Percentiles rank a stretch among this genome's conserved stretches.
Evolutionary conservation across 2,113 vertebrate genomes (phyloP).

Genomic region (Bufo gargarizans): DNA sequence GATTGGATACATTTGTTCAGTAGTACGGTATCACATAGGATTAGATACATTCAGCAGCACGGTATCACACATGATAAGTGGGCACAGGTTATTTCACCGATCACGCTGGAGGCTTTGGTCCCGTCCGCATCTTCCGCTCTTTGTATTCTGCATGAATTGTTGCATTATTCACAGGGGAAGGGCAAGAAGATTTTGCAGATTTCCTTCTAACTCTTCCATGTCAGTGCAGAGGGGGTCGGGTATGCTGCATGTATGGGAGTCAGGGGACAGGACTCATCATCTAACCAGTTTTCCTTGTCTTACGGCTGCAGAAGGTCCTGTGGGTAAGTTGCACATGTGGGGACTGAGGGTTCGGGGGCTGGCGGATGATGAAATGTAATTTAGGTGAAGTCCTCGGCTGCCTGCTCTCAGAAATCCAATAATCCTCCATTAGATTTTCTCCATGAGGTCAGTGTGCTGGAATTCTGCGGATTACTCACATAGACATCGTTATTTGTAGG

Average conservation of each 20-base stretch:
- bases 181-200: too few relatives aligned
- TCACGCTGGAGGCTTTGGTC: too few relatives aligned
- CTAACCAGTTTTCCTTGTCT: constrained; percentile 60
- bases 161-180: too few relatives aligned
- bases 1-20: too few relatives aligned
- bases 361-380: background rate
- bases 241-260: background rate
- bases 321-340: constrained; percentile 62
- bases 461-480: constrained; percentile 60
- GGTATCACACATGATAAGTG: too few relatives aligned
- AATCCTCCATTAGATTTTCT: constrained; percentile 55
- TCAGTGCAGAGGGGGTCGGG: background rate
- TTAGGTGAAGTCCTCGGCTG: constrained; percentile 33
- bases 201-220: background rate
- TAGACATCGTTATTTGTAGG: constrained; percentile 52
- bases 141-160: too few relatives aligned
- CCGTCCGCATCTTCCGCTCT: too few relatives aligned
- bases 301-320: constrained; percentile 62
- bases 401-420: constrained; percentile 40
- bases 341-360: background rate
- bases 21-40: too few relatives aligned
- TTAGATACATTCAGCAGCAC: too few relatives aligned
- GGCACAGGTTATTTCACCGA: too few relatives aligned
- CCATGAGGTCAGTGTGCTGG: constrained; percentile 47
- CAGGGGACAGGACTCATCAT: background rate